phyloP scores from a whole-genome alignment of 2,888 invertebrate species.

The Cheilosia pagana region DNA sequence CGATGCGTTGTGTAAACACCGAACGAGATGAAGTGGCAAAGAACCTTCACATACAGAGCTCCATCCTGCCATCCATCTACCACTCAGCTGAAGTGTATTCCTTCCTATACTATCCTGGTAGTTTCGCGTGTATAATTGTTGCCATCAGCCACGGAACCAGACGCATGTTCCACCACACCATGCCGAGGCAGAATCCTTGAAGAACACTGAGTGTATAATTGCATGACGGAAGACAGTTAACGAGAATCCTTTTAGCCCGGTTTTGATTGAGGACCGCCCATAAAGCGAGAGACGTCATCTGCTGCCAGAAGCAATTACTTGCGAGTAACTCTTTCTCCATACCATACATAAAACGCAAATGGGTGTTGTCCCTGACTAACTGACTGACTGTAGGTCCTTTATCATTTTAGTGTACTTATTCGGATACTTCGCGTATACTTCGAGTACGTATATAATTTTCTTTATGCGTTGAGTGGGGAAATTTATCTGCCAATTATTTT shows the following conservation, averaged over 20 bases:
- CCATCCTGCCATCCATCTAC: slow-evolving; percentile 54
- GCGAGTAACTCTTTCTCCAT: slow-evolving; percentile 27
- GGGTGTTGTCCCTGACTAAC: slow-evolving; percentile 55
- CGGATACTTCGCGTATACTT: slow-evolving; percentile 35
- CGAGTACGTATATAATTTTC: slow-evolving; percentile 49
- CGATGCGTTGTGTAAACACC: slow-evolving; percentile 46
- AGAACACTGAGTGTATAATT: slow-evolving; percentile 64
- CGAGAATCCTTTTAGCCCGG: slow-evolving; percentile 72
- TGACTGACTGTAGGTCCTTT: slow-evolving; percentile 53
- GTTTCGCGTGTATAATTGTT: slow-evolving; percentile 72
- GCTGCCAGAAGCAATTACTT: slow-evolving; percentile 66
- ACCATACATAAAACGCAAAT: slow-evolving; percentile 25
- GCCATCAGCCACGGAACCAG: slow-evolving; percentile 39
- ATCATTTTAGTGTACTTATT: slow-evolving; percentile 29
- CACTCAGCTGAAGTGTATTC: slow-evolving; percentile 37
- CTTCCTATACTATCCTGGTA: slow-evolving; percentile 22
- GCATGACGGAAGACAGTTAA: slow-evolving; percentile 74
- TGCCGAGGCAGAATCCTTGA: slow-evolving; percentile 38
- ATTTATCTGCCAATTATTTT: slow-evolving; percentile 62
- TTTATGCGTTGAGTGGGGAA: slow-evolving; percentile 35
- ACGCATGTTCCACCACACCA: slow-evolving; percentile 41
- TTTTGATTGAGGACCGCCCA: slow-evolving; percentile 59
- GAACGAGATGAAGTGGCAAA: slow-evolving; percentile 36
- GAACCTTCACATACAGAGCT: slow-evolving; percentile 42
- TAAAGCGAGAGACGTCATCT: slow-evolving; percentile 66